A percentile compares a stretch with the other conserved stretches of the same genome.
Evolutionary conservation across 1,140 invertebrate species (phyloP).

Genomic region (Diorhabda carinulata): DNA sequence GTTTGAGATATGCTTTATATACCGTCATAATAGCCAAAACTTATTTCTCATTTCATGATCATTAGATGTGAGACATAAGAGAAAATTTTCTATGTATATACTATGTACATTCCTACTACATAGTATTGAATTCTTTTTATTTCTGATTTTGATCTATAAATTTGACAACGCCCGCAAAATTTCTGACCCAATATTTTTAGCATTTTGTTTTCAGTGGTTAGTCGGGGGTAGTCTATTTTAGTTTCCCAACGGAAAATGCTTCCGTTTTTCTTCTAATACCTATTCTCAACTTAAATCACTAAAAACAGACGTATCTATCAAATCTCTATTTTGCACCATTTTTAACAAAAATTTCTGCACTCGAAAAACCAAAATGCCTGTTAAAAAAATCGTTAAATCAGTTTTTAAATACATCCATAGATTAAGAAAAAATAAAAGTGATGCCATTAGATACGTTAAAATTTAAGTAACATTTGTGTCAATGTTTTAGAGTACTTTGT

Average conservation of each 20-base stretch:
- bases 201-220: background rate
- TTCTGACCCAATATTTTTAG: too few species aligned
- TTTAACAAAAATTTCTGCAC: background rate
- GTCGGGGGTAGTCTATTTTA: constrained; percentile 3
- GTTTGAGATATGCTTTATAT: too few species aligned
- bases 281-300: background rate
- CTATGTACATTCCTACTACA: too few species aligned
- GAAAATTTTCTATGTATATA: too few species aligned
- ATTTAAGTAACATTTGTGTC: background rate
- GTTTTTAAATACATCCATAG: constrained; percentile 3
- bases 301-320: background rate
- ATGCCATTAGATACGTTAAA: background rate
- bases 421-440: constrained; percentile 3
- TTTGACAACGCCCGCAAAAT: too few species aligned
- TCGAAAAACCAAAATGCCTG: background rate
- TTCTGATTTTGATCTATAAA: too few species aligned
- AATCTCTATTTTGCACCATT: background rate
- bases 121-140: too few species aligned
- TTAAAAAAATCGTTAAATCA: constrained; percentile 12
- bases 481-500: too few species aligned
- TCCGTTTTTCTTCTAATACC: background rate
- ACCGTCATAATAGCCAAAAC: too few species aligned
- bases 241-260: constrained; percentile 4
- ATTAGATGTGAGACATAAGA: too few species aligned
- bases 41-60: too few species aligned